phyloP scores from a whole-genome alignment of 1,140 invertebrate species.

The Euura lappo region DNA sequence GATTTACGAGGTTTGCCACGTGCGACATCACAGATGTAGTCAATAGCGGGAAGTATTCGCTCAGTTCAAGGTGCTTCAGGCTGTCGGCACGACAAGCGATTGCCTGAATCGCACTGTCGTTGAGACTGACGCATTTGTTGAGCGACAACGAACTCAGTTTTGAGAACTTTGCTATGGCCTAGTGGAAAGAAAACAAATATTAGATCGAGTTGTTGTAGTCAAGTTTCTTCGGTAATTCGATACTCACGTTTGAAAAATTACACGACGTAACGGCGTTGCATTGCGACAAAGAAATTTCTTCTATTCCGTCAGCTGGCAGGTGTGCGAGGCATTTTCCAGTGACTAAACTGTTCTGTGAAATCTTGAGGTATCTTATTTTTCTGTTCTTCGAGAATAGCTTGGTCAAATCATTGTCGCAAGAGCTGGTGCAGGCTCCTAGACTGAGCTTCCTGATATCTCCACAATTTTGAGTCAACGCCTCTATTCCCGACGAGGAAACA shows the following conservation, averaged over 20 bases:
- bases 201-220: too few species aligned
- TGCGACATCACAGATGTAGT: constrained; percentile 25
- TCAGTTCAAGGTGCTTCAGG: constrained; percentile 32
- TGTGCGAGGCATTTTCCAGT: constrained; percentile 40
- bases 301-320: constrained; percentile 41
- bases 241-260: constrained; percentile 40
- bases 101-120: constrained; percentile 25
- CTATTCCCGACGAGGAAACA: constrained; percentile 45
- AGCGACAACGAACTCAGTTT: constrained; percentile 35
- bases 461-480: constrained; percentile 40
- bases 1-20: constrained; percentile 35
- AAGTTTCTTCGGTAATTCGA: not conserved
- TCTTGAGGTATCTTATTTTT: constrained; percentile 41
- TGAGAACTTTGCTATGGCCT: constrained; percentile 36
- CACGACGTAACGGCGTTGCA: constrained; percentile 34
- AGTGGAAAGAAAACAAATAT: constrained; percentile 7
- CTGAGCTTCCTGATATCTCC: constrained; percentile 42
- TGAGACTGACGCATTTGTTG: constrained; percentile 27
- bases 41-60: constrained; percentile 28
- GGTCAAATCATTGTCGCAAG: constrained; percentile 48
- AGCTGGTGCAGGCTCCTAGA: constrained; percentile 35
- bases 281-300: constrained; percentile 37
- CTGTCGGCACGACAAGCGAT: constrained; percentile 28
- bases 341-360: constrained; percentile 32
- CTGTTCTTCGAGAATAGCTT: constrained; percentile 43